Base-by-base conservation (phyloP, 2,797 vertebrate genomes). In the Gymnothorax javanicus region DNA sequence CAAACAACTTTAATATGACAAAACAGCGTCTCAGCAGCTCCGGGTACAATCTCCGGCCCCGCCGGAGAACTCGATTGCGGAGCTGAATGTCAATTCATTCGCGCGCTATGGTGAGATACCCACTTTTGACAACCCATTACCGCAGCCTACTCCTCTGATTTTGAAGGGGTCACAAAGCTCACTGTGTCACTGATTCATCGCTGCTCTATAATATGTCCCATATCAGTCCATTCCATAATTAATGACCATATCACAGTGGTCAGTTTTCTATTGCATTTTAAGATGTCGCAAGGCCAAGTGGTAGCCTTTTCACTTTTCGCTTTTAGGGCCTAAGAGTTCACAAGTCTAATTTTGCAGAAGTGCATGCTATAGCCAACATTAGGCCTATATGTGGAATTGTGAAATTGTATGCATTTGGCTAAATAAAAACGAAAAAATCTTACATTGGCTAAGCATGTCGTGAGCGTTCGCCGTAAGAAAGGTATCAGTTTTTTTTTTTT, bases 1-100 rank as follows among this genome's bases (percentile, higher is more conserved):
- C 96, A 97, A 97, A 96, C 96, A 97, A 96, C 92, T 96, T 96
- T 96, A 97, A 97, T 97, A 96, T 96, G 95, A 95, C 95, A 95
- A 95, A 96, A 95, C 94, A 89, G 94, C 95, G 94, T 96, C 95
- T 95, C 92, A 88, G 88, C 93, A 92, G 93, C 93, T 91, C 85
- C 92, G 91, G 93, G 95, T 94, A 92, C 93, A 94, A 94, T 91
- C 94, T 77, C 85, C 91, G 93, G 86, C 89, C 90, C 93, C 94
- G 82, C 91, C 86, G 92, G 93, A 79, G 75, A n/a, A n/a, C 75
- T 56, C 50, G 75, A 79, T 56, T 79, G 43, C 92, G 69, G 92
- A 92, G 91, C 93, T 94, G 95, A 96, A 96, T 97, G 93, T 95
- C 94, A 96, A 97, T 95, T 93, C 56, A 43, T 23, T 59, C 43